Evolutionary conservation across 2,797 vertebrate species (phyloP).

Genomic region (Ptychobarbus kaznakovi): DNA sequence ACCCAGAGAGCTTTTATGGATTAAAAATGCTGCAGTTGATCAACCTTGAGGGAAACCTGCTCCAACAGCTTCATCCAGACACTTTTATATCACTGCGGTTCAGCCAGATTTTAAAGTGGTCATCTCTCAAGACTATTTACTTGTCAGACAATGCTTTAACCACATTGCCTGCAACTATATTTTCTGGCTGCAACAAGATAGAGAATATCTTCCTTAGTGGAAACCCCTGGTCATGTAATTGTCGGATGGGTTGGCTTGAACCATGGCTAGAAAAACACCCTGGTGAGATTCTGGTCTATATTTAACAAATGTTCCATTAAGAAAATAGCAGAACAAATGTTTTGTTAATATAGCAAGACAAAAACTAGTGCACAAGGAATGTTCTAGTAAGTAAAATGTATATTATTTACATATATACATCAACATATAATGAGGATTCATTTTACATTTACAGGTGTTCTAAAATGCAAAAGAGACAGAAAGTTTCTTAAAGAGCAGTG

Average conservation of each 20-base stretch:
- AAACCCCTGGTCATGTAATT: slow-evolving; percentile 94
- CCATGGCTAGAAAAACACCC: slow-evolving; percentile 78
- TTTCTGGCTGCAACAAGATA: slow-evolving; percentile 82
- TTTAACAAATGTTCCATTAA: slow-evolving; percentile 27
- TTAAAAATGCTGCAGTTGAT: slow-evolving; percentile 87
- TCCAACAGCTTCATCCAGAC: slow-evolving; percentile 93
- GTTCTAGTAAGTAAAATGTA: too few relatives aligned
- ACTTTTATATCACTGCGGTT: slow-evolving; percentile 89
- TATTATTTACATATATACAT: neutral
- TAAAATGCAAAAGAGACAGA: slow-evolving; percentile 93
- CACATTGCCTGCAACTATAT: slow-evolving; percentile 83
- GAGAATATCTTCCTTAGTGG: slow-evolving; percentile 93
- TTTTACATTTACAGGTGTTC: slow-evolving; percentile 78
- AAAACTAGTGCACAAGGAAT: neutral
- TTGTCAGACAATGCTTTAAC: slow-evolving; percentile 90
- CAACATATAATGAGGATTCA: neutral
- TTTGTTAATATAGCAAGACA: neutral
- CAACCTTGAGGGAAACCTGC: slow-evolving; percentile 90
- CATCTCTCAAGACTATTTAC: slow-evolving; percentile 88
- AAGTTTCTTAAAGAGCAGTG: slow-evolving; percentile 80
- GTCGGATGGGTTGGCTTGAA: slow-evolving; percentile 83
- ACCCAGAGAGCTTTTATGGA: slow-evolving; percentile 89
- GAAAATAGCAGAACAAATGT: neutral
- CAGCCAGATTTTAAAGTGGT: slow-evolving; percentile 87
- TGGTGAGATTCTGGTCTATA: slow-evolving; percentile 74